Percentiles rank a stretch among this genome's conserved stretches.
Evolutionary conservation across 2,113 vertebrate genomes (phyloP).

Genomic region (Phainopepla nitens): DNA sequence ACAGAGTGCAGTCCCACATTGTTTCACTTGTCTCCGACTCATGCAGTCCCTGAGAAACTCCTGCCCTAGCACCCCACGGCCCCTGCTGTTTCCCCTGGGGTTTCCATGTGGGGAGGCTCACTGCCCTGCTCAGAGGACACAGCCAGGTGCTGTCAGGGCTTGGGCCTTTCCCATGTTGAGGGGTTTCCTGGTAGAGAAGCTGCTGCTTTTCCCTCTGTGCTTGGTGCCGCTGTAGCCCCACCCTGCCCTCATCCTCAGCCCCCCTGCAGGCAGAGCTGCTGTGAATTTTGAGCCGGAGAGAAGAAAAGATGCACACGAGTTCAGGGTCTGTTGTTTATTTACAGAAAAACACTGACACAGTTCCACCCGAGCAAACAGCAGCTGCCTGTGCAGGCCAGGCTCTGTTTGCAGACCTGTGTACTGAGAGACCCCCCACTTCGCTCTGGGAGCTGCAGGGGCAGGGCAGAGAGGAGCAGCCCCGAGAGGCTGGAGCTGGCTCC

Average conservation of each 20-base stretch:
- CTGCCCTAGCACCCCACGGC: neutral
- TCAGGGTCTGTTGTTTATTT: slow-evolving; percentile 60
- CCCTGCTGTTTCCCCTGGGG: neutral
- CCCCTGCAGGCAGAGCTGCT: neutral
- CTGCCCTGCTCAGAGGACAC: neutral
- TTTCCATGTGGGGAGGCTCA: fast-evolving
- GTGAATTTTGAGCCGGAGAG: neutral
- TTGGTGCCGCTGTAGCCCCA: neutral
- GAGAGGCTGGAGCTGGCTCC: neutral
- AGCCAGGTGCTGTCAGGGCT: neutral
- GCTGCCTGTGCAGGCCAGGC: neutral
- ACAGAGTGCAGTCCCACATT: fast-evolving
- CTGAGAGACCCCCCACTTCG: fast-evolving
- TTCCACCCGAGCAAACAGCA: neutral
- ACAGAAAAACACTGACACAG: slow-evolving; percentile 36
- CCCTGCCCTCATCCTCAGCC: neutral
- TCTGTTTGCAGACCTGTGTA: neutral
- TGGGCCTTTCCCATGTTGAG: neutral
- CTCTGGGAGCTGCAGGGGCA: neutral
- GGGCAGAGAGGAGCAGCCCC: neutral
- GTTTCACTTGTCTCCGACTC: neutral
- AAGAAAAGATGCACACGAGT: neutral
- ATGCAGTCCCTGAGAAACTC: fast-evolving
- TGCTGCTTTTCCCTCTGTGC: neutral
- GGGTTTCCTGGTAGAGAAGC: neutral